These are phyloP conservation scores for Cerastis rubricosa DNA, from an alignment of 2,888 invertebrate species.

Conservation along the genomic window DNA sequence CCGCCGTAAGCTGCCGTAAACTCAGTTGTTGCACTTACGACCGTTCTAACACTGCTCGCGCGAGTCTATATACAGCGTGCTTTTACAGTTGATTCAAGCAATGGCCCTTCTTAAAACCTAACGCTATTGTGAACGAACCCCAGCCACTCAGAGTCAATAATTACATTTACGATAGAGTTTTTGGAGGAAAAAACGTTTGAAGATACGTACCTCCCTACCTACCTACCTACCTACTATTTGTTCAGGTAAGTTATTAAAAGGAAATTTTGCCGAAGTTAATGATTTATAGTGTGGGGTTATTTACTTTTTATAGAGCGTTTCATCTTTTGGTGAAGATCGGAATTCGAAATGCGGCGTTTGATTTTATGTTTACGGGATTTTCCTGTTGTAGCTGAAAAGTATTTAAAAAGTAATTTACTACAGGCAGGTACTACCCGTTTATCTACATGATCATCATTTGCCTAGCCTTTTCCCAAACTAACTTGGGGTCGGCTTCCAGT, in stretches of 20 bases:
- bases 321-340: slow-evolving; percentile 5
- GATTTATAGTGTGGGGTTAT: slow-evolving; percentile 35
- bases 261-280: slow-evolving; percentile 12
- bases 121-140: slow-evolving; percentile 10
- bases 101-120: slow-evolving; percentile 20
- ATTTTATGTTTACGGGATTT: background rate
- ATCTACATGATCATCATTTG: no score
- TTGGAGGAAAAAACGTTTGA: slow-evolving; percentile 54
- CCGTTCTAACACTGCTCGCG: background rate
- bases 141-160: slow-evolving; percentile 66
- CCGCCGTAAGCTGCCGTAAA: no score
- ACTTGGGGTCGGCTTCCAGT: no score
- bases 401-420: background rate
- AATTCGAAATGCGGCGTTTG: background rate
- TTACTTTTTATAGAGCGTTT: slow-evolving; percentile 22
- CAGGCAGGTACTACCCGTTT: background rate
- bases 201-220: slow-evolving; percentile 18
- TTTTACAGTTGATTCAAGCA: background rate
- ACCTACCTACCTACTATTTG: slow-evolving; percentile 30
- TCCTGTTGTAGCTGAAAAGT: background rate
- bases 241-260: slow-evolving; percentile 51
- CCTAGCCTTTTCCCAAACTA: no score
- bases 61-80: background rate
- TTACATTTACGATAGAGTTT: slow-evolving; percentile 66
- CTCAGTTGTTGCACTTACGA: no score